Percentiles rank a stretch among this genome's conserved stretches.
phyloP scores from a whole-genome alignment of 2,797 vertebrate species.

The Anguilla marmorata region DNA sequence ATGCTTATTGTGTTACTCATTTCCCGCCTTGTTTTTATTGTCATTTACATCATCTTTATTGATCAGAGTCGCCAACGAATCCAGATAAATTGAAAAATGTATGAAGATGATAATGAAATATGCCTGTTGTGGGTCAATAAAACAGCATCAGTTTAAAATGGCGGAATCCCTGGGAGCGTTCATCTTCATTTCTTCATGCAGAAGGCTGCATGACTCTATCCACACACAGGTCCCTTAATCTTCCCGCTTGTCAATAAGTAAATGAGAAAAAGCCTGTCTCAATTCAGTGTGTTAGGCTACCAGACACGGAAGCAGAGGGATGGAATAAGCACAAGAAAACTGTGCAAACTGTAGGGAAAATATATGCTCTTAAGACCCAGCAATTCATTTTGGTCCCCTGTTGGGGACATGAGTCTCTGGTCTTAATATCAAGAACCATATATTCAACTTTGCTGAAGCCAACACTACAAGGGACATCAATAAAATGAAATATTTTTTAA shows the following conservation, averaged over 20 bases:
- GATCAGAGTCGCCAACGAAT: constrained; percentile 24
- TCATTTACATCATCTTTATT: constrained; percentile 29
- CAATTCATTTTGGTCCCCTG: background rate
- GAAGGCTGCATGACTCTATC: constrained; percentile 1
- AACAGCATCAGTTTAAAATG: constrained; percentile 28
- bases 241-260: constrained; percentile 34
- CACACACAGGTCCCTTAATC: constrained; percentile 11
- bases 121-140: constrained; percentile 33
- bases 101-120: constrained; percentile 34
- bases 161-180: constrained; percentile 19
- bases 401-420: no score
- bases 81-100: constrained; percentile 17
- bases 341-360: background rate
- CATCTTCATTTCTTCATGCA: constrained; percentile 15
- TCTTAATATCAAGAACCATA: no score
- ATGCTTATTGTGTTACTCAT: constrained; percentile 18
- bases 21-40: constrained; percentile 14
- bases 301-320: background rate
- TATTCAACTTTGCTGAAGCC: no score
- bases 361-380: background rate
- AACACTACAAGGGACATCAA: no score
- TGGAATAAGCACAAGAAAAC: background rate
- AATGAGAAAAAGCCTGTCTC: background rate
- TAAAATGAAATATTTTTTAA: no score
- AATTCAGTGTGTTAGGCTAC: constrained; percentile 21